Evolutionary conservation across 2,888 invertebrate species (phyloP), one percentile per base, ranked within the genome.

Genomic region (Eristalis pertinax): DNA sequence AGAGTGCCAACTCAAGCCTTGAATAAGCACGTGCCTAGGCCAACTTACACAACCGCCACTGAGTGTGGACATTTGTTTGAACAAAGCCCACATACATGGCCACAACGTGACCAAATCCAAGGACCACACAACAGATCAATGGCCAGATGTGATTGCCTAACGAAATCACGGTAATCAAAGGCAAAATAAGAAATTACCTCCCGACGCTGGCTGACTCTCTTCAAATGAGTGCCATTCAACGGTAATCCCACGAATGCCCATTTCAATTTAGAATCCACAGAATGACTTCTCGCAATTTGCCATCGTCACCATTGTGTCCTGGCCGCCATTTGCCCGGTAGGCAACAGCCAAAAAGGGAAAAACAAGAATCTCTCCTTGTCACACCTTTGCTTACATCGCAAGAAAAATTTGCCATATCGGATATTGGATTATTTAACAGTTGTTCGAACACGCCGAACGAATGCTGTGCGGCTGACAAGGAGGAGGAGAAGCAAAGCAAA

Each of bases 341-440:
- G n/a, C n/a, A n/a, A n/a, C n/a, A n/a, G n/a, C n/a, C n/a, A n/a
- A n/a, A 63, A 32, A 63, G 32, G 24, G n/a, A n/a, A 2, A 62
- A 74, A 68, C 67, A 73, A 68, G 67, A 41, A n/a, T 13, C 60
- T 77, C 65, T 24, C 11, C 26, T 65, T 74, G 74, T 74, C 73
- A 70, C 78, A 83, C 65, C 78, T 78, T 83, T 79, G 86, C 86
- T 86, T 79, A 75, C 86, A 75, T 70, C 38, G 83, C 78, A 62
- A 35, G 73, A 82, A 86, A 78, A 77, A 82, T 78, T n/a, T 69
- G 50, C 50, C 50, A 50, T 50, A 78, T 86, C 82, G 26, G 67
- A 78, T 83, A 58, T 75, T 29, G 78, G 62, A 78, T 83, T 75
- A 86, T 82, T 86, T 86, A 82, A 83, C 82, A 86, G 78, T 78